Percentiles rank a stretch among this genome's conserved stretches.
These are phyloP conservation scores for Cryptocheilus praepositus DNA, from an alignment of 2,888 invertebrate species.

Conservation along the genomic window DNA sequence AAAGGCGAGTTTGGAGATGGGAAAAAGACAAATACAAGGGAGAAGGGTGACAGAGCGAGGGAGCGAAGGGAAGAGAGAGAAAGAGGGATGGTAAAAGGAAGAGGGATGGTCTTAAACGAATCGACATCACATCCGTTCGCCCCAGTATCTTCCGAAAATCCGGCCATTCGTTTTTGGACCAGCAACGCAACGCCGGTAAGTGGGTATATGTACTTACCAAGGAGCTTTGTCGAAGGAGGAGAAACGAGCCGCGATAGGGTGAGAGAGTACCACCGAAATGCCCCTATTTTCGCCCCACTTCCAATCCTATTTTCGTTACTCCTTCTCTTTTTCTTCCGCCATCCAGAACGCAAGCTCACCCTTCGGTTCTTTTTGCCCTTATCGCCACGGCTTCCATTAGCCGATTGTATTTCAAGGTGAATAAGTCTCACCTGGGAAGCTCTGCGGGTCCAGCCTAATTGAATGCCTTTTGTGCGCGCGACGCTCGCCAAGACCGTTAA, in stretches of 20 bases:
- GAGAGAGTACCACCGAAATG: constrained; percentile 50
- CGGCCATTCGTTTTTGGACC: constrained; percentile 48
- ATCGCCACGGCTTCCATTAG: constrained; percentile 58
- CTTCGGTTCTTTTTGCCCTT: not conserved
- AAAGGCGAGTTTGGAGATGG: not conserved
- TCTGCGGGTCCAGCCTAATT: constrained; percentile 38
- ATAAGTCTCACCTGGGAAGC: constrained; percentile 56
- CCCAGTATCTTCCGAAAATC: constrained; percentile 53
- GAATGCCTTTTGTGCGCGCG: constrained; percentile 53
- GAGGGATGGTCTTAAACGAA: constrained; percentile 32
- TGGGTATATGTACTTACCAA: constrained; percentile 3
- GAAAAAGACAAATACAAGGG: no score
- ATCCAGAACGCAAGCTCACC: no score
- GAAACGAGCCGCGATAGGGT: constrained; percentile 20
- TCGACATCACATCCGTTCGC: constrained; percentile 34
- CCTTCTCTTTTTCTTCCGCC: constrained; percentile 9
- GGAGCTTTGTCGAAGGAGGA: no score
- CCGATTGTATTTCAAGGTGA: constrained; percentile 63
- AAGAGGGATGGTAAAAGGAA: not conserved
- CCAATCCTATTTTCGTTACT: constrained; percentile 54
- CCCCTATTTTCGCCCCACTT: constrained; percentile 47
- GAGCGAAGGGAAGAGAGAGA: not conserved
- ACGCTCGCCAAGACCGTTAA: constrained; percentile 24
- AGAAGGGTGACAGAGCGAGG: not conserved
- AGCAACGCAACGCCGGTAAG: constrained; percentile 39